Evolutionary conservation across 1,140 invertebrate genomes (phyloP), one percentile per base, ranked within the genome.

Genomic region (Drosophila punjabiensis): DNA sequence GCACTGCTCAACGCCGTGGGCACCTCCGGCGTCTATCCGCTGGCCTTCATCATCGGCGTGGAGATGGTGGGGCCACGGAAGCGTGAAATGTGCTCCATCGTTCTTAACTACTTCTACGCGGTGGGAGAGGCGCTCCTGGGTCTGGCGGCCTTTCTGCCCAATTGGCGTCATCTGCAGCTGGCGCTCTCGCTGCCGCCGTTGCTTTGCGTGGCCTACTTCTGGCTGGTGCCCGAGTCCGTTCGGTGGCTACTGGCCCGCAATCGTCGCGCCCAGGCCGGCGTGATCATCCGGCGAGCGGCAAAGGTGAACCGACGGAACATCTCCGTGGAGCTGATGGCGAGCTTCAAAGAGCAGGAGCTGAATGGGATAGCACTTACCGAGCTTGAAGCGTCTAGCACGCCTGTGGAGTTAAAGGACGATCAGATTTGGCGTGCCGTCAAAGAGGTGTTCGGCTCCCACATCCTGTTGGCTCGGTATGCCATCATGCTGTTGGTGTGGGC

Each of bases 91-190:
- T 95, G 94, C 69, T 95, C 95, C 18, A 94, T 96, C 30, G 94
- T 95, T 2, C 92, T 95, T 7, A 95, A 95, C 85, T 95, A 95
- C 80, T 95, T 96, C 76, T 97, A 96, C 93, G 95, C 95, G 4
- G 75, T 95, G 41, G 96, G 95, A 13, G 95, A 96, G 79, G 95
- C 95, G 8, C 70, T 94, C 0, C 91, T 96, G 3, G 95, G 95
- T 4, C 84, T 95, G 8, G 81, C 95, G n/a, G 95, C 95, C 18
- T 82, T 95, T 9, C 83, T 95, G 4, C 92, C 93, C 55, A 93
- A 96, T 75, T 96, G 96, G 95, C 90, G 94, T 28, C 81, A 93
- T n/a, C 76, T 96, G 28, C 95, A 96, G 65, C 92, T 95, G 11
- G 89, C 94, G 8, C 94, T 95, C 0, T 95, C 95, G 4, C 92